Percentiles rank a stretch among this genome's conserved stretches.
phyloP scores from a whole-genome alignment of 2,888 invertebrate genomes.

The Linnaemya tessellans region DNA sequence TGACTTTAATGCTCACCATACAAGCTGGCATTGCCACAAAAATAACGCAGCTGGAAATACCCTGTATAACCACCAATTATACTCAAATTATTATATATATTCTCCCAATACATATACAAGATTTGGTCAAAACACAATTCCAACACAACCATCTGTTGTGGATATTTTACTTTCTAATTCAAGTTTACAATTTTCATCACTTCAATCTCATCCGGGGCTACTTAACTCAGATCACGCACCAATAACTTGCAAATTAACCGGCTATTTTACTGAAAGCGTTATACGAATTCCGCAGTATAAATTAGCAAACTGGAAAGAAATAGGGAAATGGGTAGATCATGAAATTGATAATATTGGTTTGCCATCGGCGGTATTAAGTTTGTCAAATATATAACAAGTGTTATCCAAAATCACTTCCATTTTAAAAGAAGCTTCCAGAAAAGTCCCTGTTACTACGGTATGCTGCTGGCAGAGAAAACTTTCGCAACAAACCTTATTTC shows the following conservation, averaged over 20 bases:
- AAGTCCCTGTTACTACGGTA: conserved; percentile 2
- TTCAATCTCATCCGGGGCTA: conserved; percentile 17
- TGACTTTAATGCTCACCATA: conserved; percentile 38
- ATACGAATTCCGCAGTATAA: conserved; percentile 9
- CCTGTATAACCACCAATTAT: conserved; percentile 20
- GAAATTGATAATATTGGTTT: conserved; percentile 23
- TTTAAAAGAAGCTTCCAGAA: conserved; percentile 6
- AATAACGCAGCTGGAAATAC: conserved; percentile 32
- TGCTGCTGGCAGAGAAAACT: conserved; percentile 11
- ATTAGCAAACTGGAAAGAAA: conserved; percentile 31
- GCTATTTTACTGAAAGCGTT: background rate
- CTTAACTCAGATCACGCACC: conserved; percentile 44
- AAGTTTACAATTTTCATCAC: conserved; percentile 2
- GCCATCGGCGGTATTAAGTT: background rate
- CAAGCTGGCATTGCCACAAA: conserved; percentile 12
- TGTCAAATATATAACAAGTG: conserved; percentile 3
- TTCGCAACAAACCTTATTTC: conserved; percentile 11
- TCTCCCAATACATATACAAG: conserved; percentile 26
- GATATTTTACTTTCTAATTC: conserved; percentile 34
- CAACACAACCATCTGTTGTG: conserved; percentile 6
- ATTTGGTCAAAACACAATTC: conserved; percentile 10
- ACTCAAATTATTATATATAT: conserved; percentile 21
- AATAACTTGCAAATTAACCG: conserved; percentile 4
- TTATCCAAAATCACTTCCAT: conserved; percentile 21
- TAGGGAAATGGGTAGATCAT: conserved; percentile 19